Evolutionary conservation across 37 sponge, comb jelly and placozoan genomes (phyloP), one percentile per base, ranked within the genome.

Genomic region (Beroe ovata): DNA sequence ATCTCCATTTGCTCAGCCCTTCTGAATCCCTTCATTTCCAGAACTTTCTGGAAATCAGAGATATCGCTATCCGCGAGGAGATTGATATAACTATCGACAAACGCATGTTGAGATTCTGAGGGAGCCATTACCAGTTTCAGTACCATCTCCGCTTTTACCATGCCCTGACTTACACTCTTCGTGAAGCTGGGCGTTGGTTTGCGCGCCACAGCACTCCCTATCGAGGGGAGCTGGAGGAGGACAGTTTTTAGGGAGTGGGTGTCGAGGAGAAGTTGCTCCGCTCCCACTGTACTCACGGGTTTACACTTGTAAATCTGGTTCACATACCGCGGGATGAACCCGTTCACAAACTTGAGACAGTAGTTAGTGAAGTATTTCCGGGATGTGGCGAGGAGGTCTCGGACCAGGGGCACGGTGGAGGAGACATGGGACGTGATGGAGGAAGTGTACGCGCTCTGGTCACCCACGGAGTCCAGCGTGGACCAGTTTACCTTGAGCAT

Each of bases 21-120:
- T 91, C 94, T 94, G 54, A 98, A 69, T 23, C 99, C 99, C 96
- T 99, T 99, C 99, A 99, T 96, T 38, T 99, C 99, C 29, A 99
- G 64, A 0, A 99, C 91, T 69, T 93, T 93, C 92, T 99, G 99
- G 90, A 99, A 99, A 88, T 95, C 94, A 40, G 64, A 60, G 18
- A 91, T 40, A 60, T 99, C 99, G 0, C 64, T 90, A 58, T 99
- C 95, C 3, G 94, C 92, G 89, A 96, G 91, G 37, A 99, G 89
- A 25, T 94, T 95, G 29, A 92, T 89, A 64, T 96, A 99, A 90
- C 92, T 93, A 25, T 93, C 84, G 11, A 99, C 92, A 91, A 99
- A 99, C 18, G 92, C 94, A 37, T 92, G 92, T 8, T 94, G 95
- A 29, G 90, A 92, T 25, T 95, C 96, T 32, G 96, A 96, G 26